These are phyloP conservation scores for Dicroscelio sp. DNA, from an alignment of 2,888 invertebrate species.

Conservation along the genomic window DNA sequence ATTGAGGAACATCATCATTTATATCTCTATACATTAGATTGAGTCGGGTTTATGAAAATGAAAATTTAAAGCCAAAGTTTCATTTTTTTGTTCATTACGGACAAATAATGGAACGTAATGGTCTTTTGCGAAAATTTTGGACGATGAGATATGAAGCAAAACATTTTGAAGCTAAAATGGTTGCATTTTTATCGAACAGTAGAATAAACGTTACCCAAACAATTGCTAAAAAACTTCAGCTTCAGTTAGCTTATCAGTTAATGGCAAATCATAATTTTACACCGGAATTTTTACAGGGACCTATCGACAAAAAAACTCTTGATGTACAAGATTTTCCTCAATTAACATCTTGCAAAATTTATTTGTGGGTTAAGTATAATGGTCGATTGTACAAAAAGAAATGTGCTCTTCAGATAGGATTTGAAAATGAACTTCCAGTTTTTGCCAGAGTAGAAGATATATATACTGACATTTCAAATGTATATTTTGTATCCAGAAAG, in stretches of 20 bases:
- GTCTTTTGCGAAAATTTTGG: constrained; percentile 52
- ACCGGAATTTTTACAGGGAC: no score
- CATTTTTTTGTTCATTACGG: constrained; percentile 84
- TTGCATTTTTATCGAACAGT: constrained; percentile 40
- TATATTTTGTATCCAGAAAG: no score
- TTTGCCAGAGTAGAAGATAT: no score
- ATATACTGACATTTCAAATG: no score
- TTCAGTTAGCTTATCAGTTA: constrained; percentile 29
- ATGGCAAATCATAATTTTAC: constrained; percentile 16
- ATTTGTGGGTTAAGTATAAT: no score
- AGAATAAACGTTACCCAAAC: constrained; percentile 30
- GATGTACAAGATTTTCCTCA: no score
- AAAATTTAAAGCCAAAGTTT: constrained; percentile 81
- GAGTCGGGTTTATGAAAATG: constrained; percentile 45
- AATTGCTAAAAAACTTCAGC: constrained; percentile 22
- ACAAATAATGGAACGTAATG: constrained; percentile 65
- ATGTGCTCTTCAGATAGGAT: no score
- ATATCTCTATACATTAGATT: constrained; percentile 48
- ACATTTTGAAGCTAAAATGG: constrained; percentile 45
- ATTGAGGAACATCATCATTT: constrained; percentile 55
- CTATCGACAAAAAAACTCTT: no score
- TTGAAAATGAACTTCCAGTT: no score
- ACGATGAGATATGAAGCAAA: constrained; percentile 56
- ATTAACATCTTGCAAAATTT: no score
- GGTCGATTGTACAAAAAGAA: no score